These are phyloP conservation scores for Psylliodes chrysocephalus DNA, from an alignment of 2,888 invertebrate genomes.

Conservation along the genomic window DNA sequence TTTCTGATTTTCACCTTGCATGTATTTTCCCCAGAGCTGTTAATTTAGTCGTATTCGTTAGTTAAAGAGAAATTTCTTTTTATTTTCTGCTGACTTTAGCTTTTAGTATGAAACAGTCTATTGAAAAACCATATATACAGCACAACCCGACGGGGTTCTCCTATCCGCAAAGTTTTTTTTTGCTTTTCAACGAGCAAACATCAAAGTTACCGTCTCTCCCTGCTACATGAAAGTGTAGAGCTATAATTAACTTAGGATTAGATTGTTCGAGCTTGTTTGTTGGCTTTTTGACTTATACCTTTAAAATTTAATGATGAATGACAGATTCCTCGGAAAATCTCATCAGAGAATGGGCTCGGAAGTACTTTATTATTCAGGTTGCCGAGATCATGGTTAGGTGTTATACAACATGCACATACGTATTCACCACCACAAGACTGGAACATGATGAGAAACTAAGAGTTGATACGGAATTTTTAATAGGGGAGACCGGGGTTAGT, in stretches of 20 bases:
- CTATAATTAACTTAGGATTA: slow-evolving; percentile 30
- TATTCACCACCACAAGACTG: background rate
- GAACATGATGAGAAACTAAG: no score
- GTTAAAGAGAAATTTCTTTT: slow-evolving; percentile 15
- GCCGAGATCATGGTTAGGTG: background rate
- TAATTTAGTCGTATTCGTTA: slow-evolving; percentile 7
- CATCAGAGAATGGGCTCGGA: slow-evolving; percentile 3
- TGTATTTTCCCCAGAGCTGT: no score
- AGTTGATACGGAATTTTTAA: no score
- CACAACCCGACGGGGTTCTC: background rate
- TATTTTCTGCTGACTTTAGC: background rate
- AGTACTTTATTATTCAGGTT: slow-evolving; percentile 10
- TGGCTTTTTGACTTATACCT: slow-evolving; percentile 21
- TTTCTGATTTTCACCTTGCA: no score
- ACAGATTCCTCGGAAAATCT: slow-evolving; percentile 25
- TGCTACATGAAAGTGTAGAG: slow-evolving; percentile 18
- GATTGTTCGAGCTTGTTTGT: slow-evolving; percentile 29
- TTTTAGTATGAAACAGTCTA: slow-evolving; percentile 10
- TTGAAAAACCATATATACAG: slow-evolving; percentile 12
- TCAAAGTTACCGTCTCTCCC: slow-evolving; percentile 17
- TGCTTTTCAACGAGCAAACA: slow-evolving; percentile 12
- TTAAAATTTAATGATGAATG: slow-evolving; percentile 26
- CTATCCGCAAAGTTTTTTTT: slow-evolving; percentile 15
- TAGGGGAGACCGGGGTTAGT: no score
- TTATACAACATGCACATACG: background rate